Base-by-base conservation (phyloP, 2,797 vertebrate genomes). In the Denticeps clupeoides region DNA sequence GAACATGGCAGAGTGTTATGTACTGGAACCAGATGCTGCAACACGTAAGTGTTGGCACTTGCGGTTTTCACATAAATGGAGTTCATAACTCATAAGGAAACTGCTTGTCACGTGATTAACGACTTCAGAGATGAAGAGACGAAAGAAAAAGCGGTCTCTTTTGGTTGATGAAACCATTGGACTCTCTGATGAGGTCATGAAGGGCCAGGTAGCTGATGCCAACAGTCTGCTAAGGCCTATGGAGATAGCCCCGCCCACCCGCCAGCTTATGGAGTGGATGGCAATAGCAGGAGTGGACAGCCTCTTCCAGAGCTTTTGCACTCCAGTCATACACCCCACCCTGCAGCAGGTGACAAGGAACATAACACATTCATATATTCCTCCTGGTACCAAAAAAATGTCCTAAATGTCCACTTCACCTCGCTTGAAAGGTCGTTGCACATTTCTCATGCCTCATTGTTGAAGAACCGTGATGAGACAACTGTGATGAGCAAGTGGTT, bases 221-320 rank as follows among this genome's bases (percentile, higher is more conserved):
- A n/a, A 83, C 32, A 54, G 87, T 53, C 3, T 77, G 1, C 19
- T 4, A 4, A 35, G 9, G 4, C 3, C 58, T 3, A 15, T 82
- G 51, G 72, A 80, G 55, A 68, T 83, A 53, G 79, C 82, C 15
- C 82, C 83, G 0, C 82, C 82, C 0, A 83, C 80, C 4, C 45
- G 29, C 24, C 55, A 68, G 59, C 75, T 83, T 35, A 81, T 83
- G 78, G 61, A 68, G 12, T 83, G 81, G 81, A 81, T 76, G 60
- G 71, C 74, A 47, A 71, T 40, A n/a, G 77, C 81, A 10, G 50
- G 63, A 2, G 75, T 62, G 22, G 47, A 64, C 37, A 67, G 63
- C 52, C 75, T 86, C 23, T 69, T 84, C 15, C 32, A 55, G 7
- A 70, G 60, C 41, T 65, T 70, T 1, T 80, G 76, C 49, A 65